Evolutionary conservation across 2,888 invertebrate genomes (phyloP).

Genomic region (Charanyca ferruginea): DNA sequence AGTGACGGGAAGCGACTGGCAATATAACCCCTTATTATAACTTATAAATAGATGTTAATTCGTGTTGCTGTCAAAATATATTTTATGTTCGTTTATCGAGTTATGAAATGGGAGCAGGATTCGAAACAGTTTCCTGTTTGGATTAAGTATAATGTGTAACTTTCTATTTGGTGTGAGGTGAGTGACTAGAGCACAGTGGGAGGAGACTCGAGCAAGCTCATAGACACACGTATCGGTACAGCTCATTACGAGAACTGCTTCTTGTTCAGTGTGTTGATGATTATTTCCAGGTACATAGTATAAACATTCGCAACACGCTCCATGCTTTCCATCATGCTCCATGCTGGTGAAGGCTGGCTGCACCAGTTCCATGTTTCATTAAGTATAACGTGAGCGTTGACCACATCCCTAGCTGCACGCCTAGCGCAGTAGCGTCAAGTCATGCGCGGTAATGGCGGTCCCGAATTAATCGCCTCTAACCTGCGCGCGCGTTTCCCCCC

Average conservation of each 20-base stretch:
- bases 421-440: constrained; percentile 73
- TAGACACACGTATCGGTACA: too few species aligned
- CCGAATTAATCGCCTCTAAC: constrained; percentile 69
- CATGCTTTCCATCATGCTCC: too few species aligned
- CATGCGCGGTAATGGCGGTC: constrained; percentile 79
- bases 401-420: constrained; percentile 61
- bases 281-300: too few species aligned
- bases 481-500: constrained; percentile 47
- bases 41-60: constrained; percentile 41
- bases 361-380: background rate
- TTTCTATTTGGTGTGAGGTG: constrained; percentile 4
- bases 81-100: constrained; percentile 32
- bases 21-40: constrained; percentile 42
- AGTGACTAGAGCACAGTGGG: background rate
- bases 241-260: background rate
- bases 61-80: constrained; percentile 38
- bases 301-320: too few species aligned
- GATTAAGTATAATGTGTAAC: background rate
- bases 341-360: background rate
- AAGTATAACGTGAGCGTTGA: background rate
- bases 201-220: background rate
- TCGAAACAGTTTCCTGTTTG: constrained; percentile 11
- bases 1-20: constrained; percentile 48
- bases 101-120: constrained; percentile 40
- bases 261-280: background rate